Conservation (phyloP, 2,888 invertebrate species). For the Polydrusus tereticollis region DNA sequence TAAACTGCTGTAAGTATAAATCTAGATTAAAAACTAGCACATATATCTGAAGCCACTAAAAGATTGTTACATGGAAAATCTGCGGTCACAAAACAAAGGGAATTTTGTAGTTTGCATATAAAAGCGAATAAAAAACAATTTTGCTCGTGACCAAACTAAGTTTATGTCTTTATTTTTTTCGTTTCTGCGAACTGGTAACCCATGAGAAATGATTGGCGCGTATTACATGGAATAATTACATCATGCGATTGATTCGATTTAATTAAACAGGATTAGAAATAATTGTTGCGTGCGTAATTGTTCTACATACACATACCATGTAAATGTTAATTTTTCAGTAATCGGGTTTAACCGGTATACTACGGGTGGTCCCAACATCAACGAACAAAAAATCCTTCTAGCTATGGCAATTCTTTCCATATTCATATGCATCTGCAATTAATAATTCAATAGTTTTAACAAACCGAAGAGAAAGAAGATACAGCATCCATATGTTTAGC, state of each 20-base stretch:
- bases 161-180: neutral
- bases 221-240: slow-evolving; percentile 12
- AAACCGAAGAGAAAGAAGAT: slow-evolving; percentile 8
- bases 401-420: too few species aligned
- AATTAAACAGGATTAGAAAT: neutral
- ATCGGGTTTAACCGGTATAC: too few species aligned
- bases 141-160: slow-evolving; percentile 15
- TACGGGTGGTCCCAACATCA: too few species aligned
- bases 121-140: slow-evolving; percentile 11
- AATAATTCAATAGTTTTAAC: neutral
- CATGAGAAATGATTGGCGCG: slow-evolving; percentile 10
- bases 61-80: neutral
- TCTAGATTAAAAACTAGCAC: neutral
- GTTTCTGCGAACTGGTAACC: slow-evolving; percentile 12
- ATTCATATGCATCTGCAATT: too few species aligned
- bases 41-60: neutral
- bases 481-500: slow-evolving; percentile 24
- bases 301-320: too few species aligned
- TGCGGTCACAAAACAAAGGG: slow-evolving; percentile 20
- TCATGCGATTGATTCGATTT: neutral
- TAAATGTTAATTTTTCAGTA: too few species aligned
- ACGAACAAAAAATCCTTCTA: too few species aligned
- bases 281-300: neutral
- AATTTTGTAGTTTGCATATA: slow-evolving; percentile 27
- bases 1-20: neutral